Base-by-base conservation (phyloP, 2,888 invertebrate species). In the Epinotia nisella region DNA sequence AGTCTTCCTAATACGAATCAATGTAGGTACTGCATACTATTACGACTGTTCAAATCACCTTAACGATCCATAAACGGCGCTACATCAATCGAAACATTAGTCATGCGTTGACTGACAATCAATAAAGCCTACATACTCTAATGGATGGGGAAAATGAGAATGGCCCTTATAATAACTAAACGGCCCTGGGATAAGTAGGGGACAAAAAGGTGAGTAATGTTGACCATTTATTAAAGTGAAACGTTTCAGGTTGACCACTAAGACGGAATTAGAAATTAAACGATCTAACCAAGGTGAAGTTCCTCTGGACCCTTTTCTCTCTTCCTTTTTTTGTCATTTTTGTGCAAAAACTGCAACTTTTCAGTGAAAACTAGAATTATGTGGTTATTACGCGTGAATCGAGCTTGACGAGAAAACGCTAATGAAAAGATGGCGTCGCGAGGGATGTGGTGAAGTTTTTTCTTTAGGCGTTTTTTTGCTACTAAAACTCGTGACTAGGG, bases 151-250 rank as follows among this genome's bases (percentile, higher is more conserved):
- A 71, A 71, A 70, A 65, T 24, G 39, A 24, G 24, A 68, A 68
- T 55, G 67, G 45, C 45, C 24, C 45, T 45, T 41, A 13, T 41
- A 71, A 71, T 71, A 65, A 59, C 65, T 65, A 65, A 71, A 41
- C 10, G 58, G 24, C n/a, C 62, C 62, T 19, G 51, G 65, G 59
- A 21, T 66, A 15, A 53, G 49, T n/a, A 13, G 35, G 39, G 39
- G 53, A 67, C 60, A 62, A 68, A 72, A 61, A 61, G 70, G 73
- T 59, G 59, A 68, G 62, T 73, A 64, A 62, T 70, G 61, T 59
- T 19, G 35, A 56, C 35, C 55, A 55, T 72, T 61, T 67, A 51
- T 72, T 61, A 67, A 61, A 71, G 71, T 45, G 51, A 68, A 55
- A 11, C 35, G 61, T 59, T 71, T 41, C 17, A 51, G 49, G 64